Conservation (phyloP, 1,140 invertebrate species). For the Mylabris phalerata region DNA sequence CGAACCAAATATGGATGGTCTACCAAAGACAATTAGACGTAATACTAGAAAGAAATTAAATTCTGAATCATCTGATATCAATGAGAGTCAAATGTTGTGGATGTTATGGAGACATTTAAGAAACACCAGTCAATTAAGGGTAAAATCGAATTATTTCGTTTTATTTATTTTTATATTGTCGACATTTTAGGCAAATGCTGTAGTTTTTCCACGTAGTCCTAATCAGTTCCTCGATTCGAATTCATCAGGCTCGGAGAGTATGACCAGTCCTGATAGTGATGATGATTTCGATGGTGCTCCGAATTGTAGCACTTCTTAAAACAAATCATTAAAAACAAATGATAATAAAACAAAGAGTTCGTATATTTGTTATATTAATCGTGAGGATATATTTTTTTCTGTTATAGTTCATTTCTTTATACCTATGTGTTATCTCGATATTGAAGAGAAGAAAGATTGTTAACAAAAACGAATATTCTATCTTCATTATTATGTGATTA, state of each 20-base stretch:
- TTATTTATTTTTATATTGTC: not conserved
- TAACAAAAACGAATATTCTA: not conserved
- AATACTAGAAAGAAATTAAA: constrained; percentile 21
- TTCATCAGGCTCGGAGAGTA: constrained; percentile 11
- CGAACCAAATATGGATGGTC: constrained; percentile 28
- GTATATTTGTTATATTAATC: constrained; percentile 4
- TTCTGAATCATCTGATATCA: constrained; percentile 11
- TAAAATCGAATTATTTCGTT: not conserved
- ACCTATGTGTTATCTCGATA: constrained; percentile 4
- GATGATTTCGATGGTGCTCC: constrained; percentile 17
- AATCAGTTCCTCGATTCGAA: constrained; percentile 1
- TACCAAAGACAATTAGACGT: constrained; percentile 26
- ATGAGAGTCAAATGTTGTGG: constrained; percentile 33
- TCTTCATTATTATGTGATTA: constrained; percentile 10
- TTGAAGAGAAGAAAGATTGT: not conserved
- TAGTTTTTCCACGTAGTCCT: constrained; percentile 1
- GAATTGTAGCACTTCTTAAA: constrained; percentile 20
- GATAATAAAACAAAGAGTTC: not conserved
- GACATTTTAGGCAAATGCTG: not conserved
- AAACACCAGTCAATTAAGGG: constrained; percentile 8
- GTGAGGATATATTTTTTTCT: not conserved
- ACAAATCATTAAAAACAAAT: not conserved
- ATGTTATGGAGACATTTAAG: constrained; percentile 37
- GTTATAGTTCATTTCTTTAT: constrained; percentile 7
- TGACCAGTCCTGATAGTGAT: constrained; percentile 14